phyloP scores from a whole-genome alignment of 2,888 invertebrate species.

The Pristionchus fissidentatus region DNA sequence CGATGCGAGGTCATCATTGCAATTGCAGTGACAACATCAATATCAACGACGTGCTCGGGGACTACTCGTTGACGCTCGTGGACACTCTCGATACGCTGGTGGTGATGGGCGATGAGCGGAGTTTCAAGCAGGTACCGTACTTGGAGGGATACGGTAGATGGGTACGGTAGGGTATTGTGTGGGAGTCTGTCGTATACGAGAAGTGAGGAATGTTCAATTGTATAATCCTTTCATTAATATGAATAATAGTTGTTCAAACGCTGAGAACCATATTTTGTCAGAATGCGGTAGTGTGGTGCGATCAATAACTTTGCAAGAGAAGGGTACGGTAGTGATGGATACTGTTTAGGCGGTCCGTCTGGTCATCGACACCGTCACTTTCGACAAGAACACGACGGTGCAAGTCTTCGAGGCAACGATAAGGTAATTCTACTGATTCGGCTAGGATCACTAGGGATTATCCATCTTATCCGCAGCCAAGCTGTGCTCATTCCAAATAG shows the following conservation, averaged over 20 bases:
- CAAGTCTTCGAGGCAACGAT: conserved; percentile 83
- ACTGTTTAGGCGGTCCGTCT: conserved; percentile 78
- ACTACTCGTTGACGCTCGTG: conserved; percentile 81
- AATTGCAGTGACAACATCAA: conserved; percentile 81
- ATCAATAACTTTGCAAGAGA: too few species aligned
- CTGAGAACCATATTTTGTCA: too few species aligned
- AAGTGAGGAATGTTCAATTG: too few species aligned
- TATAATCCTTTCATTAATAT: too few species aligned
- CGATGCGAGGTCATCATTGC: too few species aligned
- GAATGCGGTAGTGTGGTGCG: too few species aligned
- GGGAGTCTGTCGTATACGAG: too few species aligned
- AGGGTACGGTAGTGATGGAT: background rate
- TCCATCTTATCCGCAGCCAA: background rate
- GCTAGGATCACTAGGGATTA: conserved; percentile 70
- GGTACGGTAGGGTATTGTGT: conserved; percentile 80
- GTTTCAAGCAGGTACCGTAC: conserved; percentile 59
- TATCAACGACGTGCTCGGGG: conserved; percentile 82
- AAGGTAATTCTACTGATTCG: conserved; percentile 66
- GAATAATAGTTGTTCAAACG: too few species aligned
- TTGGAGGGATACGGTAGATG: conserved; percentile 64
- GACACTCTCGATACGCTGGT: conserved; percentile 81
- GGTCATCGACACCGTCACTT: conserved; percentile 80
- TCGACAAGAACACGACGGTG: conserved; percentile 81
- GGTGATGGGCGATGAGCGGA: conserved; percentile 74
- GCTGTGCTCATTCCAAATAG: background rate